Evolutionary conservation across 2,888 invertebrate genomes (phyloP), one percentile per base, ranked within the genome.

Genomic region (Neoitamus cyanurus): DNA sequence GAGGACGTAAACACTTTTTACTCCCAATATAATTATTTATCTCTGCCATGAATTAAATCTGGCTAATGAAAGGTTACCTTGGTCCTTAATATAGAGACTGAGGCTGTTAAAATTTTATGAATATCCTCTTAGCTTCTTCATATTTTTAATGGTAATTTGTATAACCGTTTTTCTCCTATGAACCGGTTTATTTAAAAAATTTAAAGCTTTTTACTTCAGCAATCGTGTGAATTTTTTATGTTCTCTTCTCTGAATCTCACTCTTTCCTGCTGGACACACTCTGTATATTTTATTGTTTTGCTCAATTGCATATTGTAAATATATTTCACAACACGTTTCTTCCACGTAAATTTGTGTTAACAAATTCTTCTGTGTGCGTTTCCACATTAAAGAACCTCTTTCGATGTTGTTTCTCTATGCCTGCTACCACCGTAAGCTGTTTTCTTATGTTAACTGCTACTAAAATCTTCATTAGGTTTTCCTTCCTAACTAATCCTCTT

Each of bases 391-490:
- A 58, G 9, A 31, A 11, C 30, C 31, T 58, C 13, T 78, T 9
- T 78, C 30, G 34, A 78, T 78, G 78, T 78, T 78, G 78, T 31
- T 3, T 34, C 31, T 78, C 31, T 78, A 31, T 48, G 46, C n/a
- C 48, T 78, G 30, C 11, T 25, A 58, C 25, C 34, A 58, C 13
- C 20, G 75, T 75, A 70, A 70, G 34, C 70, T 78, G 20, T 36
- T 37, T 48, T 58, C 15, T 58, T 78, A n/a, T 78, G 78, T 78
- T 78, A 78, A 31, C 13, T 42, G 31, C 31, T 78, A 78, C 78
- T 78, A 78, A 78, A 70, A 78, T 78, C 48, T 78, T 78, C 69
- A 30, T 42, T 69, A 34, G 69, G 34, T 20, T 80, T 80, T 80
- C 58, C 69, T 82, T 69, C 37, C 42, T 13, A 7, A 82, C 82